Base-by-base conservation (phyloP, 2,113 vertebrate species). In the Chlorodrepanis virens region DNA sequence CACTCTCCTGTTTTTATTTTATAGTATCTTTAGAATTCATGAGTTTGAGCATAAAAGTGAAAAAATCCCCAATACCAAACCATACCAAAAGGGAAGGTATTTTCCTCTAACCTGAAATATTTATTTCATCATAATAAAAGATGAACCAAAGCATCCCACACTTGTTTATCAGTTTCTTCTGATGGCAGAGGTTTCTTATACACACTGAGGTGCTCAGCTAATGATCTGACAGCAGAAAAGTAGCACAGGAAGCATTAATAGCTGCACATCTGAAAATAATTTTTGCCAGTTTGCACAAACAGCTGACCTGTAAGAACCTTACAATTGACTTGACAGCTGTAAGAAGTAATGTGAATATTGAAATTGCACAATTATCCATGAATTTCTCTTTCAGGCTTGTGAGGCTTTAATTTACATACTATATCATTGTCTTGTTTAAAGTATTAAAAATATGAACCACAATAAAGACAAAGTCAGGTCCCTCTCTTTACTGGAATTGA, bases 51-150 rank as follows among this genome's bases (percentile, higher is more conserved):
- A 63, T 45, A 64, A 61, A 85, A 94, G 15, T 28, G 7, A 8
- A 56, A 69, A 12, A 6, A 39, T 2, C 0, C 2, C 19, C 10
- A 63, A 29, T 6, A 53, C 3, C 15, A 71, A 50, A 42, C 6
- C 14, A 25, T 28, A 68, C 7, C 5, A 60, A 45, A 56, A 72
- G 12, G 10, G 10, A 67, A 1, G 2, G 3, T 57, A 57, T 71
- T 87, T 94, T 89, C 56, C 31, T 87, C 9, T 77, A 69, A 28
- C 18, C 9, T 59, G 35, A 47, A 4, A 15, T 28, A n/a, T 10
- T 8, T 45, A 11, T 77, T 88, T 92, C 15, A 74, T 63, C 10
- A 33, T 10, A 81, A 10, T 24, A 77, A 92, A 47, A 77, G 24
- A 42, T n/a, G 23, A 94, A 74, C 3, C 4, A 81, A 78, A 27